These are phyloP conservation scores for Lordiphosa andalusiaca DNA, from an alignment of 2,888 invertebrate species.

Conservation along the genomic window DNA sequence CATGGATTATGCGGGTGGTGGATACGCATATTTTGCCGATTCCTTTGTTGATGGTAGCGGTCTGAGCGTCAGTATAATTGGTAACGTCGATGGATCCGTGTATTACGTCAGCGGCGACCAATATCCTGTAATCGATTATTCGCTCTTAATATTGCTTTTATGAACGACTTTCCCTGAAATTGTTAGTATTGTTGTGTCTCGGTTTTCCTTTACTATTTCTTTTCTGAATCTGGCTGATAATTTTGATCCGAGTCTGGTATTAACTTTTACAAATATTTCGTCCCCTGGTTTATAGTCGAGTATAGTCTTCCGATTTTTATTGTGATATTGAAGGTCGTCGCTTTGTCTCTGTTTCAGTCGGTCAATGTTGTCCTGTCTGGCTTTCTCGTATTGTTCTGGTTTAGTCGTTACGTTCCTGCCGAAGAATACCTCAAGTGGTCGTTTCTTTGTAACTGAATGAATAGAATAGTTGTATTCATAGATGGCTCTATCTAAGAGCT, in stretches of 20 bases:
- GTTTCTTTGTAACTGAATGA: slow-evolving; percentile 14
- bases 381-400: slow-evolving; percentile 15
- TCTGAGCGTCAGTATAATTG: too few species aligned
- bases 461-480: slow-evolving; percentile 15
- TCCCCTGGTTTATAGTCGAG: too few species aligned
- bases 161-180: background rate
- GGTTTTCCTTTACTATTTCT: background rate
- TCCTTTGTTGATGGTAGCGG: too few species aligned
- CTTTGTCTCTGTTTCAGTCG: too few species aligned
- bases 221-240: too few species aligned
- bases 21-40: too few species aligned
- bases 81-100: too few species aligned
- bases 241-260: background rate
- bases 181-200: background rate
- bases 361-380: slow-evolving; percentile 11
- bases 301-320: too few species aligned
- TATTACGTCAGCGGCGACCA: too few species aligned
- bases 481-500: slow-evolving; percentile 16
- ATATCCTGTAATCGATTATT: background rate
- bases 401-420: slow-evolving; percentile 14
- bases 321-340: too few species aligned
- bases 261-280: background rate
- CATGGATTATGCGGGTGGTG: too few species aligned
- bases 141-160: background rate
- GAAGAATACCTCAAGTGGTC: slow-evolving; percentile 14